Percentiles rank a stretch among this genome's conserved stretches.
phyloP scores from a whole-genome alignment of 2,113 vertebrate genomes.

The Rissa tridactyla region DNA sequence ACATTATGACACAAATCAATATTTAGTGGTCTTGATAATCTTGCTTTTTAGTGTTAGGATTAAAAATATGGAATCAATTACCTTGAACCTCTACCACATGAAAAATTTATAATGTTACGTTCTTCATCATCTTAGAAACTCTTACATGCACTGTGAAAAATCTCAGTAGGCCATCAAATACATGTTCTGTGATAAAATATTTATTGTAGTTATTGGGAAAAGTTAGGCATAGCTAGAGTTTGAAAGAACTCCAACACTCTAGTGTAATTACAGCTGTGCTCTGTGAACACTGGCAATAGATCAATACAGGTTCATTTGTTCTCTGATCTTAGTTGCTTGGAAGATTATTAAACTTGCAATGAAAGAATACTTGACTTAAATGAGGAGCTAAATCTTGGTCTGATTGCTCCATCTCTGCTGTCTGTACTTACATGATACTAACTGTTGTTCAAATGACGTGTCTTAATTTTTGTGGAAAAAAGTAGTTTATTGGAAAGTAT shows the following conservation, averaged over 20 bases:
- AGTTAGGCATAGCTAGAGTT: slow-evolving; percentile 84
- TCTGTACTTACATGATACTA: background rate
- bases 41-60: slow-evolving; percentile 83
- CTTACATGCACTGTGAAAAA: slow-evolving; percentile 87
- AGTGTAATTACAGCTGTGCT: slow-evolving; percentile 87
- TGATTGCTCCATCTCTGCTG: slow-evolving; percentile 53
- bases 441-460: slow-evolving; percentile 26
- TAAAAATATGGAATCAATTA: slow-evolving; percentile 86
- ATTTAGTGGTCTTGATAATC: slow-evolving; percentile 84
- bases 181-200: slow-evolving; percentile 99
- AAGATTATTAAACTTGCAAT: slow-evolving; percentile 72
- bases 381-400: slow-evolving; percentile 71
- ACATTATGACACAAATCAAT: slow-evolving; percentile 80
- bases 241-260: slow-evolving; percentile 89
- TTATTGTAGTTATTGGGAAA: slow-evolving; percentile 91
- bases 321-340: slow-evolving; percentile 78
- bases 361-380: slow-evolving; percentile 81
- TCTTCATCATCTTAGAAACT: slow-evolving; percentile 89
- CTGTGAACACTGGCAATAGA: slow-evolving; percentile 74
- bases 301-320: slow-evolving; percentile 80
- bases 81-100: slow-evolving; percentile 82
- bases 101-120: slow-evolving; percentile 89
- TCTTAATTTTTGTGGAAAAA: slow-evolving; percentile 57
- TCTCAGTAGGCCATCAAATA: slow-evolving; percentile 91
- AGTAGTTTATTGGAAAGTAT: background rate